A percentile compares a stretch with the other conserved stretches of the same genome.
phyloP scores from a whole-genome alignment of 2,797 vertebrate genomes.

The Dicrostonyx torquatus region DNA sequence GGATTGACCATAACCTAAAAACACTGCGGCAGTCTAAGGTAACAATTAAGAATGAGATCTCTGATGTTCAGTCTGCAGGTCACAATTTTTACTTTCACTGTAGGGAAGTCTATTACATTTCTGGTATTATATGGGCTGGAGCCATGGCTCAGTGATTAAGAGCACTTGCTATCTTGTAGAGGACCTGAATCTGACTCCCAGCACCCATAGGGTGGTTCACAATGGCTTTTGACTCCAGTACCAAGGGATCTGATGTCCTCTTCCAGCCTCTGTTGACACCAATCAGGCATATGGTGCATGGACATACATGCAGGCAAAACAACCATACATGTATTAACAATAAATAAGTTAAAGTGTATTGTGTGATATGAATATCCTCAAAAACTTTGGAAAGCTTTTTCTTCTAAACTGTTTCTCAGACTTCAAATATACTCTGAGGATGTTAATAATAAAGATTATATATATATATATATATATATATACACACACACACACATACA shows the following conservation, averaged over 20 bases:
- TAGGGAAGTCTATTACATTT: background rate
- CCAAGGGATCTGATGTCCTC: background rate
- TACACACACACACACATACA: background rate
- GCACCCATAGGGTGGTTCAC: background rate
- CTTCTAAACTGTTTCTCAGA: constrained; percentile 14
- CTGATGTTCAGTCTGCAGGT: background rate
- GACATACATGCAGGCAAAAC: background rate
- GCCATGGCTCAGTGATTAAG: background rate
- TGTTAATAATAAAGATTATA: background rate
- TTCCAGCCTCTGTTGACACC: background rate
- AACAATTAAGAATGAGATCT: background rate
- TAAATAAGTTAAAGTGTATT: background rate
- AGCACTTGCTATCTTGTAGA: background rate
- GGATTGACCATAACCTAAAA: background rate
- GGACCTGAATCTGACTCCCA: background rate
- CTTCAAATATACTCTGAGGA: constrained; percentile 76
- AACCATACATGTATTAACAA: background rate
- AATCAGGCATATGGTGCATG: background rate
- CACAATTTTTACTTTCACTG: background rate
- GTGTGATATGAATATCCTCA: background rate
- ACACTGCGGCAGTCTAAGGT: background rate
- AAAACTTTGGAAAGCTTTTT: background rate
- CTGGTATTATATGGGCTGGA: background rate
- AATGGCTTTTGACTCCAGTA: background rate
- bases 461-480: no score